Evolutionary conservation across 2,113 vertebrate genomes (phyloP).

Genomic region (Phalacrocorax aristotelis): DNA sequence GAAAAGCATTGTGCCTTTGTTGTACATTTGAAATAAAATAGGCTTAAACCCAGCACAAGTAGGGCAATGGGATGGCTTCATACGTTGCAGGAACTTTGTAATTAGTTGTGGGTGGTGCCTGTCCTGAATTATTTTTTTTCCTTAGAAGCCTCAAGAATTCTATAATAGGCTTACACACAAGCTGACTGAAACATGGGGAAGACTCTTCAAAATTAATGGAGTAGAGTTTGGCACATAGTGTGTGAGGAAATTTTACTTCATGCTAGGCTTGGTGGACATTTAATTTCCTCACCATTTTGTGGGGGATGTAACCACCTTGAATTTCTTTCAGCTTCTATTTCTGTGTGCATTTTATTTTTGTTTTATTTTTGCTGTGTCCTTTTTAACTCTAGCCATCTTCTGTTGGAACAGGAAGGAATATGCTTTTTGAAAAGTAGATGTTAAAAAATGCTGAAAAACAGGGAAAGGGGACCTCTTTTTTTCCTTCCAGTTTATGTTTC

Average conservation of each 20-base stretch:
- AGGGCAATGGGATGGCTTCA: not conserved
- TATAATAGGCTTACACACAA: not conserved
- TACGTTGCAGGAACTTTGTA: not conserved
- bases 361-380: not conserved
- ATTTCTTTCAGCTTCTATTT: not conserved
- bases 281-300: not conserved
- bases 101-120: accelerated
- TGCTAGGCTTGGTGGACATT: not conserved
- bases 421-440: not conserved
- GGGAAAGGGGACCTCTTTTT: not conserved
- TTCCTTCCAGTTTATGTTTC: not conserved
- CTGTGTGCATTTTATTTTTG: not conserved
- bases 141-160: not conserved
- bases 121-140: not conserved
- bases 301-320: not conserved
- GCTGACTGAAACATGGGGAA: not conserved
- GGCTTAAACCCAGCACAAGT: not conserved
- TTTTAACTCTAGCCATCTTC: not conserved
- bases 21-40: not conserved
- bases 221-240: not conserved
- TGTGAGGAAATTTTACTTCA: not conserved
- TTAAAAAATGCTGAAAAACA: not conserved
- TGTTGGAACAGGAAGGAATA: not conserved
- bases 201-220: not conserved
- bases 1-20: not conserved